These are phyloP conservation scores for Ctenopoma multispine DNA, from an alignment of 2,797 vertebrate species.

Conservation along the genomic window DNA sequence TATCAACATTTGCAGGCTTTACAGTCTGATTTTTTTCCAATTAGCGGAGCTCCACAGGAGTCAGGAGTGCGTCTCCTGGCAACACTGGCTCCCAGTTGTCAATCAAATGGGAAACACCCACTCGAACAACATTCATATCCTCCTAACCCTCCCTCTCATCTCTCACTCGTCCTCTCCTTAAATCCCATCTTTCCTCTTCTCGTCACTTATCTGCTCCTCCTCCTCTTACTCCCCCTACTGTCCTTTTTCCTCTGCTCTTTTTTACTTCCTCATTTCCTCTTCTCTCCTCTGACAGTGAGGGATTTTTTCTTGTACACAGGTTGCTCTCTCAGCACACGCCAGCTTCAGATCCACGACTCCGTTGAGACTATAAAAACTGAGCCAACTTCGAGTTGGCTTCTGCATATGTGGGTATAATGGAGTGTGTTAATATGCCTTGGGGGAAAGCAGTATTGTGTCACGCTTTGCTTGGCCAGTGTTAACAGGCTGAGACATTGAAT, in stretches of 20 bases:
- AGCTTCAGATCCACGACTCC: constrained; percentile 46
- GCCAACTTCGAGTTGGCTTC: not conserved
- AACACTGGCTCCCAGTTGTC: not conserved
- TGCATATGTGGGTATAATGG: constrained; percentile 17
- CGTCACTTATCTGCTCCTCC: no score
- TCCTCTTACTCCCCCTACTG: not conserved
- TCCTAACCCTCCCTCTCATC: not conserved
- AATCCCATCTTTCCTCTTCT: not conserved
- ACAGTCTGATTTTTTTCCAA: not conserved
- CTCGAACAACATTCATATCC: not conserved
- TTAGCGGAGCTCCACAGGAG: not conserved
- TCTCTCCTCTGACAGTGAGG: not conserved
- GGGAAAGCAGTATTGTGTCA: constrained; percentile 20
- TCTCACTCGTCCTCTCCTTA: not conserved
- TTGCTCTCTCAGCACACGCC: constrained; percentile 23
- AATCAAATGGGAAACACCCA: constrained; percentile 1
- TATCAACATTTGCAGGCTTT: not conserved
- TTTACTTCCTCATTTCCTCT: not conserved
- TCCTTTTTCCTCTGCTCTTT: no score
- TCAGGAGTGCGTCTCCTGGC: not conserved
- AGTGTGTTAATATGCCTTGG: constrained; percentile 26
- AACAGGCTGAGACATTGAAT: constrained; percentile 33
- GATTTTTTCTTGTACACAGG: constrained; percentile 16
- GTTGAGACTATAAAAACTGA: constrained; percentile 37
- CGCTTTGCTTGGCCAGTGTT: constrained; percentile 17